A percentile compares a stretch with the other conserved stretches of the same genome.
phyloP scores from a whole-genome alignment of 2,113 vertebrate species.

The Capreolus pygargus region DNA sequence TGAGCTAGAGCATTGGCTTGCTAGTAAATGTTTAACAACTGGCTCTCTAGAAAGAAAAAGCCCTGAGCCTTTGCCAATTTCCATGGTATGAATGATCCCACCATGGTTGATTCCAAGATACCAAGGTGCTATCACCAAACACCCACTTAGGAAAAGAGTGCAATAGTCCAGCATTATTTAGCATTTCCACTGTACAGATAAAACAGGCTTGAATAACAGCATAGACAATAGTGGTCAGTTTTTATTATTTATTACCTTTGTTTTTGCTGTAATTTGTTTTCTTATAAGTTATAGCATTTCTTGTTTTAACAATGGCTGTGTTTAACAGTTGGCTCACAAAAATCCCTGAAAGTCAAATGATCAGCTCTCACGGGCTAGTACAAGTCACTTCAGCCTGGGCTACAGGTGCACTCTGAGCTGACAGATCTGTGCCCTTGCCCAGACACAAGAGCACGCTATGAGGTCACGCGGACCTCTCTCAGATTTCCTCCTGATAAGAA shows the following conservation, averaged over 20 bases:
- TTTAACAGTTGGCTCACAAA: neutral
- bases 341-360: neutral
- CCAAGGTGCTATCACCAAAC: neutral
- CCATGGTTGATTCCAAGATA: neutral
- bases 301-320: neutral
- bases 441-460: neutral
- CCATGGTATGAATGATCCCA: neutral
- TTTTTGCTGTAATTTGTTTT: neutral
- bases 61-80: neutral
- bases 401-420: neutral
- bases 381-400: neutral
- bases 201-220: neutral
- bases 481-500: neutral
- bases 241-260: neutral
- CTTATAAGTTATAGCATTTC: neutral
- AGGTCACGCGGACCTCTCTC: neutral
- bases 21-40: neutral
- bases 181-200: neutral
- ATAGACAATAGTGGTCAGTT: neutral
- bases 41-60: neutral
- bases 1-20: neutral
- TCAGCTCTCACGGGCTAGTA: neutral
- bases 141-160: neutral
- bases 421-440: neutral
- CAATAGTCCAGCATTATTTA: no score